These are phyloP conservation scores for Cataglyphis albicans DNA, from an alignment of 2,888 invertebrate species.

Conservation along the genomic window DNA sequence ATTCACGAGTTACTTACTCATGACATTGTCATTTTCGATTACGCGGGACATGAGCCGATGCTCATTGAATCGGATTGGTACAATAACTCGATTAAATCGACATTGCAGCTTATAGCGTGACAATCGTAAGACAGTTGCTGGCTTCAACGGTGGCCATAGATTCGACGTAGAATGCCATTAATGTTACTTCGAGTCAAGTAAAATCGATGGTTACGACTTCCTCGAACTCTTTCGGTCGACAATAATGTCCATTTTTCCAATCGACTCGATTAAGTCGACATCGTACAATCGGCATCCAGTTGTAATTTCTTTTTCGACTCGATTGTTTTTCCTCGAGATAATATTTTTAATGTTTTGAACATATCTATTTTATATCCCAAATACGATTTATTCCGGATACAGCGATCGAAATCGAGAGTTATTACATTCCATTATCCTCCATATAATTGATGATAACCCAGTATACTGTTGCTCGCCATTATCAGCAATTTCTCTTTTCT, in stretches of 20 bases:
- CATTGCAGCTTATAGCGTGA: not conserved
- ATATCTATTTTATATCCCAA: not conserved
- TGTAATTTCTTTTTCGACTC: constrained; percentile 39
- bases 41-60: not conserved
- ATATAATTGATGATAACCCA: not conserved
- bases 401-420: not conserved
- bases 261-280: constrained; percentile 67
- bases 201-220: constrained; percentile 67
- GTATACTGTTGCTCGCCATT: not conserved
- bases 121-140: constrained; percentile 14
- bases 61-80: not conserved
- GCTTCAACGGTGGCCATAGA: constrained; percentile 15
- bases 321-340: constrained; percentile 39
- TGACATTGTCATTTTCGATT: not conserved
- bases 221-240: constrained; percentile 49
- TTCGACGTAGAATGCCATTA: constrained; percentile 29
- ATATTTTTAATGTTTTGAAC: not conserved
- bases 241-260: constrained; percentile 48
- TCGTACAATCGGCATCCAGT: constrained; percentile 41
- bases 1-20: not conserved
- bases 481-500: constrained; percentile 1
- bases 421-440: not conserved
- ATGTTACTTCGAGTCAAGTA: constrained; percentile 53
- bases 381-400: not conserved
- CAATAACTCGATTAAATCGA: constrained; percentile 16